A percentile compares a stretch with the other conserved stretches of the same genome.
Evolutionary conservation across 2,797 vertebrate species (phyloP).

Genomic region (Meda fulgida): DNA sequence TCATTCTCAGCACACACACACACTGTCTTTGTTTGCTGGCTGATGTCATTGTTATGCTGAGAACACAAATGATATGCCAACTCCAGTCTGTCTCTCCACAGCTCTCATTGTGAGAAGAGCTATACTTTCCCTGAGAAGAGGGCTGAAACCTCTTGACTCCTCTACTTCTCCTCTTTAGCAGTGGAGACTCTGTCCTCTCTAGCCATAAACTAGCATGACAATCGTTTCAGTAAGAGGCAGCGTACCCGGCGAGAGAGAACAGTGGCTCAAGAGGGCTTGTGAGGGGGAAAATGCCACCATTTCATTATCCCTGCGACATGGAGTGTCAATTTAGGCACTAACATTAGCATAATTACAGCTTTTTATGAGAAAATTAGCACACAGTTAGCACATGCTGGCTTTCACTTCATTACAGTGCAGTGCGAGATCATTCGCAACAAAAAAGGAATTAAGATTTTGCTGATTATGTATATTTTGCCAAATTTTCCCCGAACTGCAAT

Average conservation of each 20-base stretch:
- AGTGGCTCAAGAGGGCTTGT: constrained; percentile 18
- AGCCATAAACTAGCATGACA: constrained; percentile 1
- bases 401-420: constrained; percentile 14
- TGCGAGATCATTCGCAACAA: constrained; percentile 17
- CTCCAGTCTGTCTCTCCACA: constrained; percentile 10
- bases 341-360: constrained; percentile 43
- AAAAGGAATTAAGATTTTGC: constrained; percentile 9
- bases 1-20: not conserved
- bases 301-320: constrained; percentile 5
- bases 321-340: constrained; percentile 38
- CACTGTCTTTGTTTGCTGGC: not conserved
- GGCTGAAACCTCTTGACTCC: constrained; percentile 37
- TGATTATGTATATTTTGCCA: not conserved
- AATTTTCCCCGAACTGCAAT: not conserved
- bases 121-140: constrained; percentile 32
- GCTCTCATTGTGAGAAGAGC: constrained; percentile 23
- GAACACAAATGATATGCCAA: not conserved
- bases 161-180: constrained; percentile 14
- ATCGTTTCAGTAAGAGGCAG: not conserved
- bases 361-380: constrained; percentile 44
- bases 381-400: constrained; percentile 30
- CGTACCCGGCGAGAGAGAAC: not conserved
- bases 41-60: constrained; percentile 5
- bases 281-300: not conserved
- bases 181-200: not conserved